Conservation (phyloP, 2,797 vertebrate genomes). For the Lithobates pipiens region DNA sequence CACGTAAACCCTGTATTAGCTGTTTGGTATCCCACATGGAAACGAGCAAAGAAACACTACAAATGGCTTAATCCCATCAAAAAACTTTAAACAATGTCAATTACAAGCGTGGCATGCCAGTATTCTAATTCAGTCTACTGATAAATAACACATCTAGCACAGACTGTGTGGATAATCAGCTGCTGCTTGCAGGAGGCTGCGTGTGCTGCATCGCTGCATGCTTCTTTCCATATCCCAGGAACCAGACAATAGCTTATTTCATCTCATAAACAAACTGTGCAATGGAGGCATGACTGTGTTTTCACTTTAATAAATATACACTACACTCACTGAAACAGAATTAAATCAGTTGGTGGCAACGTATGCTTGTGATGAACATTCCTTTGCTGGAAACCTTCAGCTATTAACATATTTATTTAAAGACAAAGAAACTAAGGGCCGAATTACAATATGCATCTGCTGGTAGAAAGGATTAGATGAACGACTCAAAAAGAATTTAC, state of each 20-base stretch:
- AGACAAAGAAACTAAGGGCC: background rate
- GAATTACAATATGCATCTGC: background rate
- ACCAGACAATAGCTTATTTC: background rate
- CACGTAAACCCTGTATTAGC: conserved; percentile 54
- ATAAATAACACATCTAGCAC: conserved; percentile 44
- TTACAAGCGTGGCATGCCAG: conserved; percentile 52
- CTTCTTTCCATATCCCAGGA: background rate
- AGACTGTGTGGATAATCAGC: conserved; percentile 18
- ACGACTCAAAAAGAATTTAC: background rate
- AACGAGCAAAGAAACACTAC: conserved; percentile 52
- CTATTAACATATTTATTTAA: background rate
- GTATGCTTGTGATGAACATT: background rate
- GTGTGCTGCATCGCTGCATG: background rate
- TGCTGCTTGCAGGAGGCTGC: conserved; percentile 5
- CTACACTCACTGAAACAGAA: background rate
- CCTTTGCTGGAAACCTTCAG: background rate
- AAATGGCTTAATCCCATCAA: conserved; percentile 61
- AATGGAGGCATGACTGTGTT: background rate
- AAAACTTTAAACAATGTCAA: conserved; percentile 59
- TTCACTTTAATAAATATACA: background rate
- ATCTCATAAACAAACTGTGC: background rate
- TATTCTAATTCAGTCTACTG: conserved; percentile 52
- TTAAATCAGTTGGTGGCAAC: background rate
- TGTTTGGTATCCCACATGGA: conserved; percentile 52
- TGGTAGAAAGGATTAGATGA: background rate